Evolutionary conservation across 2,113 vertebrate species (phyloP).

Genomic region (Nothocercus julius): DNA sequence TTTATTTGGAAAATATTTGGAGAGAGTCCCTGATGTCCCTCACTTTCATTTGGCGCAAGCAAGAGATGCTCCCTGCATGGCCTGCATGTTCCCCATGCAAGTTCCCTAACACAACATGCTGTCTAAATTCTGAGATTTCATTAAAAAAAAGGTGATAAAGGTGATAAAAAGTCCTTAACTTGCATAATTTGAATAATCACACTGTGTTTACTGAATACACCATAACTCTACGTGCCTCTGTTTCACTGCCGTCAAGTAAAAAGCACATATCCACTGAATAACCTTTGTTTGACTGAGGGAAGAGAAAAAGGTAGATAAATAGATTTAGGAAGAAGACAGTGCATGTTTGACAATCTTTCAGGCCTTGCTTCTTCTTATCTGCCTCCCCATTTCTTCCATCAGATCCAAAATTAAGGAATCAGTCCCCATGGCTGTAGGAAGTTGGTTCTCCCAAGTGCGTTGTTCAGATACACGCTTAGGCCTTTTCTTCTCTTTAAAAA

Average conservation of each 20-base stretch:
- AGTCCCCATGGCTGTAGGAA: background rate
- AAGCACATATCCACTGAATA: background rate
- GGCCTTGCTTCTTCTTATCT: background rate
- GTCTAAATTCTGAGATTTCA: background rate
- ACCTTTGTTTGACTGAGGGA: background rate
- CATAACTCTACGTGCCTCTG: background rate
- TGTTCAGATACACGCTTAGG: background rate
- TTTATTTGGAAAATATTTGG: conserved; percentile 43
- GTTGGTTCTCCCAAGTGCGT: background rate
- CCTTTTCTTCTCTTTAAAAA: background rate
- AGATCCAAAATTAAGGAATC: background rate
- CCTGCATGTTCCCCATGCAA: too few relatives aligned
- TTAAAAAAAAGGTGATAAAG: background rate
- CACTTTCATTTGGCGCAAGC: too few relatives aligned
- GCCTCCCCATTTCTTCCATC: background rate
- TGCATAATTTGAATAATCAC: background rate
- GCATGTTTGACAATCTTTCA: background rate
- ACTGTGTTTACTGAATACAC: background rate
- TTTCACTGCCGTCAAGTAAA: background rate
- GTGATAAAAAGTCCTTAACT: background rate
- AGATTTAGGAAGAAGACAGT: background rate
- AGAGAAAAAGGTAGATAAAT: background rate
- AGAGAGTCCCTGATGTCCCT: background rate
- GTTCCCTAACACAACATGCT: background rate
- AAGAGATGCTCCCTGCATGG: too few relatives aligned